These are phyloP conservation scores for Oophaga pumilio DNA, from an alignment of 2,113 vertebrate species.

Conservation along the genomic window DNA sequence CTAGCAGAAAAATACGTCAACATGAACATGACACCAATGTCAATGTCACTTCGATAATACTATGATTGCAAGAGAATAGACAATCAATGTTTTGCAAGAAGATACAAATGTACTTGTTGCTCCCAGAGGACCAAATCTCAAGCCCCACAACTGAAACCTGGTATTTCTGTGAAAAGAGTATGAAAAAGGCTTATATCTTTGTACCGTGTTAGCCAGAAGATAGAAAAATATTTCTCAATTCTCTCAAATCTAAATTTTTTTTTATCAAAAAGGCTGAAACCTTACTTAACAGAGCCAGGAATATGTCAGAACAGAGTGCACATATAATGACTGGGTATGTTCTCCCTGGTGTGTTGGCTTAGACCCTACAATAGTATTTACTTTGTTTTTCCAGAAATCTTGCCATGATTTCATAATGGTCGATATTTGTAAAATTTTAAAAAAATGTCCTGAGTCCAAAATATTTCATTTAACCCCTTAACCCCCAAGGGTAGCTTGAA, in stretches of 20 bases:
- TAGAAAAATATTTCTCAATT: too few relatives aligned
- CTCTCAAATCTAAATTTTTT: too few relatives aligned
- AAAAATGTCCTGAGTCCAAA: background rate
- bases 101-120: conserved; percentile 68
- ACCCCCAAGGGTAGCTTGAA: too few relatives aligned
- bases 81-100: conserved; percentile 66
- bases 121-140: conserved; percentile 57
- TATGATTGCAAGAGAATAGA: conserved; percentile 63
- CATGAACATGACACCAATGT: conserved; percentile 62
- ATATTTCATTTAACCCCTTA: background rate
- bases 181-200: conserved; percentile 7
- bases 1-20: conserved; percentile 56
- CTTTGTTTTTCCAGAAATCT: background rate
- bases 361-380: conserved; percentile 17
- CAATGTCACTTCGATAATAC: conserved; percentile 65
- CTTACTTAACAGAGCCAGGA: background rate
- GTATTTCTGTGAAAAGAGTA: conserved; percentile 61
- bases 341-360: conserved; percentile 14
- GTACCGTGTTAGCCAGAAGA: too few relatives aligned
- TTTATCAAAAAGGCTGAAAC: conserved; percentile 23
- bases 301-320: background rate
- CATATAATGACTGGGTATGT: background rate
- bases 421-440: background rate
- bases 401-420: background rate
- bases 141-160: conserved; percentile 60